Base-by-base conservation (phyloP, 23 tunicate species). In the Trididemnum nubilum region DNA sequence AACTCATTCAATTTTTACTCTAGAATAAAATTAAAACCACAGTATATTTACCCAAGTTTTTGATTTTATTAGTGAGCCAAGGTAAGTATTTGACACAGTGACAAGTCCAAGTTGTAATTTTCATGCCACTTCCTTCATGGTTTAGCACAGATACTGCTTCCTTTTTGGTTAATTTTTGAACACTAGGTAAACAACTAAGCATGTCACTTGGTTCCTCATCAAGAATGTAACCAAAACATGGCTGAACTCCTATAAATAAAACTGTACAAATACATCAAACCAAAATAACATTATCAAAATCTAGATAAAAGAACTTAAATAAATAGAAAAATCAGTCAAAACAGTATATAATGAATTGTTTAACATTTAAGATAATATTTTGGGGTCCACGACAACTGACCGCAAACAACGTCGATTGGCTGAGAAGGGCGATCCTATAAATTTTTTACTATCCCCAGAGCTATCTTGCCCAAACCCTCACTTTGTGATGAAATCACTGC, bases 101-200 rank as follows among this genome's bases (percentile, higher is more conserved):
- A 51, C 89, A 88, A 4, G 79, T 83, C 85, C 85, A 83, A 19
- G 98, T 87, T 21, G 92, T 83, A 65, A 70, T 25, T 5, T 59
- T 31, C 58, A 38, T 21, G 22, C 78, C 57, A 9, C 19, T 73
- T 2, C 58, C 28, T 22, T 37, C 29, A n/a, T 15, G 9, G 24
- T 23, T 3, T 21, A 39, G 24, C 25, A 38, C 28, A 2, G 15
- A 26, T 7, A 58, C 9, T 27, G 24, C 39, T 29, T 77, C 81
- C 38, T 77, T 77, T 52, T 73, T 28, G 2, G 67, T 24, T 33
- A 77, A 29, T 2, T 35, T 24, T 54, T 52, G 37, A 54, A 15
- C 40, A 77, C 25, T 51, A 15, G 76, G 75, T 5, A 77, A 29
- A 7, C 18, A 32, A 12, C 54, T 19, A n/a, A 34, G 22, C 37